Evolutionary conservation across 1,140 invertebrate species (phyloP), one percentile per base, ranked within the genome.

Genomic region (Bilobella aurantiaca): DNA sequence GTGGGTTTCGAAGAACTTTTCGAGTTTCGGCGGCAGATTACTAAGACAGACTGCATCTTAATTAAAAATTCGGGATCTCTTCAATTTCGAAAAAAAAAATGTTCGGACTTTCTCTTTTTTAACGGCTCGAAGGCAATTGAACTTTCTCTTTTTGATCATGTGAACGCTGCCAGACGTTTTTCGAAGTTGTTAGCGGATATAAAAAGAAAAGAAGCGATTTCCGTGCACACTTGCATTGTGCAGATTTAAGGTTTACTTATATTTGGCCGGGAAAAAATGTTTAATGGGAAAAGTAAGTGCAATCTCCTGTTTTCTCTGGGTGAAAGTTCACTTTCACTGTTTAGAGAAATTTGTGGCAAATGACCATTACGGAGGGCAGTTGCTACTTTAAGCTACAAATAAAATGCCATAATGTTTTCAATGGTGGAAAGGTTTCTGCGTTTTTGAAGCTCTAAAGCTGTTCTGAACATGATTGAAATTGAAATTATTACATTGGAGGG

Each of bases 401-500:
- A 42, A 42, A 12, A 8, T n/a, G n/a, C 8, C 8, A 42, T n/a
- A 42, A 12, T 42, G 8, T 42, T 42, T 42, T n/a, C 8, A 42
- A 42, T 12, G 8, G 8, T 42, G n/a, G n/a, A 42, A 42, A 42
- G 8, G 37, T 8, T 8, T 8, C n/a, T 42, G 37, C 8, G n/a
- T 12, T 8, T 42, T 42, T 42, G n/a, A 42, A 42, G n/a, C n/a
- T 42, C 37, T 42, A n/a, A 42, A 42, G 37, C n/a, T 12, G 8
- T 42, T 8, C 8, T 12, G 3, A 12, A 12, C 25, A 23, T 53
- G 23, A 53, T 8, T 53, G 47, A 53, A 47, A 30, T 59, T n/a
- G 53, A 74, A 83, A 82, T 83, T n/a, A n/a, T n/a, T 80, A 91
- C 89, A 87, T 85, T 67, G 87, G 87, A 63, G 89, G 89, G 80